These are phyloP conservation scores for Invenusta paracnida DNA, from an alignment of 2,888 invertebrate species.

Conservation along the genomic window DNA sequence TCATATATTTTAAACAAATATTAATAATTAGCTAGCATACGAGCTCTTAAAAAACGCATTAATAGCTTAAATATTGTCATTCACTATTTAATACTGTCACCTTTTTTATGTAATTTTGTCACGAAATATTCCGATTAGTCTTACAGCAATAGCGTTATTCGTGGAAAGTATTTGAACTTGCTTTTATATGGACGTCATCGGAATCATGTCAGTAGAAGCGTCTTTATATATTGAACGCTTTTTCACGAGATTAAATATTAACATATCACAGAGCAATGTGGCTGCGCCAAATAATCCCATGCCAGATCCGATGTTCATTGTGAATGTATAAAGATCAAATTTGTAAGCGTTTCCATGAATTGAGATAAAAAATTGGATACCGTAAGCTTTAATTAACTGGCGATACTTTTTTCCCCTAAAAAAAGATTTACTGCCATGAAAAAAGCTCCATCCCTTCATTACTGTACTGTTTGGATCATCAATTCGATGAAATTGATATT, in stretches of 20 bases:
- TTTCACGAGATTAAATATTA: constrained; percentile 50
- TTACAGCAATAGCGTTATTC: no score
- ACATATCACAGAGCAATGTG: constrained; percentile 61
- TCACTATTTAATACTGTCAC: no score
- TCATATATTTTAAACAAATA: no score
- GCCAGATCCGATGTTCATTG: no score
- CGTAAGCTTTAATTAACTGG: constrained; percentile 43
- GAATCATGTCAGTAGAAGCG: no score
- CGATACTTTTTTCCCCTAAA: constrained; percentile 47
- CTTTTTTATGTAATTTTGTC: no score
- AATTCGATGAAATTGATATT: constrained; percentile 33
- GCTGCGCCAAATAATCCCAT: constrained; percentile 62
- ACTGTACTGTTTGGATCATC: constrained; percentile 31
- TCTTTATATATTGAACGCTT: constrained; percentile 20
- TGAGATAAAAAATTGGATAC: constrained; percentile 56
- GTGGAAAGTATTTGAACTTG: no score
- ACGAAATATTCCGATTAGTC: no score
- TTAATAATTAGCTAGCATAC: no score
- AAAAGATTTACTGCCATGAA: constrained; percentile 60
- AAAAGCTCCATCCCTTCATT: constrained; percentile 45
- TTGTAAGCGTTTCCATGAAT: constrained; percentile 62
- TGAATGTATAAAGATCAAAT: constrained; percentile 61
- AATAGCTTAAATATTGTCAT: no score
- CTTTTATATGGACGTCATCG: no score
- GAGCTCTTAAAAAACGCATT: no score